phyloP scores from a whole-genome alignment of 2,113 vertebrate species.

The Neolamprologus caudopunctatus region DNA sequence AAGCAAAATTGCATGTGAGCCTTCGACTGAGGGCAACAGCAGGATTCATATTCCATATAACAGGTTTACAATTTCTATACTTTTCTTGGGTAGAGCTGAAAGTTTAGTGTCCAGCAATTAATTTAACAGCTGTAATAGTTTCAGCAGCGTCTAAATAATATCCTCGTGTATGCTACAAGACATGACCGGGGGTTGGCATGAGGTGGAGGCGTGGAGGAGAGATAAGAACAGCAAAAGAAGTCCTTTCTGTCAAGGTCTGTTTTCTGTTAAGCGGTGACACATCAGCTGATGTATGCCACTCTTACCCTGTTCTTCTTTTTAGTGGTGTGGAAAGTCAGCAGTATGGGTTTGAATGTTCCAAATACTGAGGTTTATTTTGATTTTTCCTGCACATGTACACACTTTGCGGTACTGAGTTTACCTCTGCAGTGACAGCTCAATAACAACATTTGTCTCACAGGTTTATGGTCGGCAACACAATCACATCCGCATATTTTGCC shows the following conservation, averaged over 20 bases:
- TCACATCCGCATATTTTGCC: slow-evolving; percentile 11
- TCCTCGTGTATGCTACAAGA: background rate
- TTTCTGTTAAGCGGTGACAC: background rate
- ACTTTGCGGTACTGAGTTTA: slow-evolving; percentile 3
- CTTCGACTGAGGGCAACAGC: background rate
- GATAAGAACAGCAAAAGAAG: background rate
- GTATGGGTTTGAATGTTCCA: background rate
- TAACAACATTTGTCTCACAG: slow-evolving; percentile 33
- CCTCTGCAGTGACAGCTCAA: slow-evolving; percentile 37
- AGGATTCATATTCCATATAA: slow-evolving; percentile 2
- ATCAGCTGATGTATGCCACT: slow-evolving; percentile 1
- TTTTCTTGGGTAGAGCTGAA: background rate
- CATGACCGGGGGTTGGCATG: background rate
- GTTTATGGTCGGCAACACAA: slow-evolving; percentile 17
- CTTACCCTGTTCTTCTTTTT: background rate
- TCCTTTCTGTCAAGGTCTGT: background rate
- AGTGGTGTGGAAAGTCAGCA: background rate
- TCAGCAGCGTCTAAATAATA: background rate
- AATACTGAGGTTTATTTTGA: slow-evolving; percentile 2
- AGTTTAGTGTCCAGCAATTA: slow-evolving; percentile 16
- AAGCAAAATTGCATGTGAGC: slow-evolving; percentile 4
- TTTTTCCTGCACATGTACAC: background rate
- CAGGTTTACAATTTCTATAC: background rate
- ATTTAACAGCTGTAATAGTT: slow-evolving; percentile 9
- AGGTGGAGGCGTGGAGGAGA: background rate